Conservation (phyloP, 53 echinoderm and acorn worm genomes). For the Luidia sarsii region DNA sequence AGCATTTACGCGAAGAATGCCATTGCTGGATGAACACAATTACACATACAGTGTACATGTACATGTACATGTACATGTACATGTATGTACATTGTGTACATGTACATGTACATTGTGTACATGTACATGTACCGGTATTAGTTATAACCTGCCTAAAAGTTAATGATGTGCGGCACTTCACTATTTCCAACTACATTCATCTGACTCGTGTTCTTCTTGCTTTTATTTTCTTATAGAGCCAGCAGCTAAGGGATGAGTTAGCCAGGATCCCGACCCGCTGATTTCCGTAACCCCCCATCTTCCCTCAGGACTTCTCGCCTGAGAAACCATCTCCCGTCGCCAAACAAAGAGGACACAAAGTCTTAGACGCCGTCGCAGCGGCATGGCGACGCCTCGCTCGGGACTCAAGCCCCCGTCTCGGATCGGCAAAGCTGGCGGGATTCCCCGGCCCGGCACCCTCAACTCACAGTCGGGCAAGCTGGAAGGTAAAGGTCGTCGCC, state of each 20-base stretch:
- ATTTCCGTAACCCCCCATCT: not conserved
- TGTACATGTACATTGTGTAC: not conserved
- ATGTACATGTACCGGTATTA: not conserved
- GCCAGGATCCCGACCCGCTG: not conserved
- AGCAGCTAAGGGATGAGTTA: conserved; percentile 29
- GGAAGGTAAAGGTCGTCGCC: conserved; percentile 80
- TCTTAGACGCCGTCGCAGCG: no score
- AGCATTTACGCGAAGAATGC: not conserved
- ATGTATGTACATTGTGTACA: not conserved
- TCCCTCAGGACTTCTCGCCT: not conserved
- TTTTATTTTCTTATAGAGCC: no score
- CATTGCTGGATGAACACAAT: not conserved
- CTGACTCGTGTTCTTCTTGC: no score
- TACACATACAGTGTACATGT: no score
- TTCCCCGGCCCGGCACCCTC: conserved; percentile 70
- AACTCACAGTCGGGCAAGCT: conserved; percentile 69
- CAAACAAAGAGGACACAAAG: no score
- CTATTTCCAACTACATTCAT: no score
- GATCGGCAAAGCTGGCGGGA: conserved; percentile 60
- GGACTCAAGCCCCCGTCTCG: conserved; percentile 94
- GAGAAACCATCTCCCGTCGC: no score
- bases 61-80: conserved; percentile 28
- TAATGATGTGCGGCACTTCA: no score
- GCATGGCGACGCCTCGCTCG: conserved; percentile 82
- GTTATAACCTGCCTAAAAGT: no score